Base-by-base conservation (phyloP, 2,797 vertebrate species). In the Pantherophis alleghaniensis region DNA sequence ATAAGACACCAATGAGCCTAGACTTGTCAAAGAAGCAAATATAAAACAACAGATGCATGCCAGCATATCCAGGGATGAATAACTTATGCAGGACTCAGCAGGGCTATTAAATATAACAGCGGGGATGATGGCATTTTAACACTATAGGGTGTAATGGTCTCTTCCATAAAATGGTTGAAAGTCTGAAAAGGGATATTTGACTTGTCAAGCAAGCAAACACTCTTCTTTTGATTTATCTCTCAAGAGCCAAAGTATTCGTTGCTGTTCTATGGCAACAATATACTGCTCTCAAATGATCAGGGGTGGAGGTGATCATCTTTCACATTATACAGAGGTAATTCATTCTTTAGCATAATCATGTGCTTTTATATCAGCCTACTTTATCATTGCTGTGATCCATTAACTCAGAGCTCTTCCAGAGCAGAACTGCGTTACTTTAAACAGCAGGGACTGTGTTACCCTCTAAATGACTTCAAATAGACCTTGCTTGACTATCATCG, bases 101-200 rank as follows among this genome's bases (percentile, higher is more conserved):
- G 37, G 20, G 1, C 1, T 90, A 69, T 69, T 95, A 57, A 96
- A 91, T 28, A 94, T 90, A 96, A 93, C 60, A 47, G 28, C 47
- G 90, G 42, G 5, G 93, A 9, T 1, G 66, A 51, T 14, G 11
- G n/a, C 63, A 92, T 93, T 92, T 93, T 93, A 59, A 93, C 42
- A 93, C 1, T 69, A 20, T 92, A 92, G n/a, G 94, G 60, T 60
- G 63, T 0, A 83, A 10, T 89, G 10, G 1, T 90, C 91, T 95
- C 12, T 94, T 55, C 90, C 89, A 7, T n/a, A 63, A 7, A 90
- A 37, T 87, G 89, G 88, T 12, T 37, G 55, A 91, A 92, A n/a
- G 53, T 32, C 79, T 92, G 74, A 42, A 86, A 93, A 69, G 16
- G 47, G 60, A 60, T 59, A 88, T 53, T 59, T 51, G 47, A 53